Evolutionary conservation across 2,797 vertebrate species (phyloP), one percentile per base, ranked within the genome.

Genomic region (Heliangelus exortis): DNA sequence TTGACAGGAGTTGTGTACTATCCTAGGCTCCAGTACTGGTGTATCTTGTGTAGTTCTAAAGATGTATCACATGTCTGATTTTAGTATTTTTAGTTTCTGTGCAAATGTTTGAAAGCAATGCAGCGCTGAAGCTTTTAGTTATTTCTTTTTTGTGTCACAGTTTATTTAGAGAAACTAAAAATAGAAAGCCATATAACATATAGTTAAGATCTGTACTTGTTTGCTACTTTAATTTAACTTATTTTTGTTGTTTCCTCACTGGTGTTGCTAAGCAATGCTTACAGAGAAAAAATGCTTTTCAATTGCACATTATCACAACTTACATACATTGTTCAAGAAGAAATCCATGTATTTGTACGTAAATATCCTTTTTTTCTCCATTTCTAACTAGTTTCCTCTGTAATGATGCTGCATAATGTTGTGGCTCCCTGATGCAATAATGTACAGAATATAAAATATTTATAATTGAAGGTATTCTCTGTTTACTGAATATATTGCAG

Each of bases 391-490:
- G 96, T 97, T 98, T 98, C 96, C 96, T 98, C 97, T 97, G 95
- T 97, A 98, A 97, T 48, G 47, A 98, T 96, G 97, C 98, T 98
- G 97, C 98, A 98, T 97, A 97, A 94, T 54, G 71, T 96, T 98
- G 98, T 98, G 98, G 98, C 97, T 98, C 97, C 96, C 94, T 97
- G 97, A 98, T 98, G 99, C 99, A 99, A 99, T 99, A 99, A 99
- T 99, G 98, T 99, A 98, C 98, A 98, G 98, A 97, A 98, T 94
- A 97, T 98, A 95, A 97, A 96, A 97, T 98, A 98, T 98, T 98
- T 98, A 97, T 98, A 98, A 97, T 87, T 96, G 94, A 98, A 95
- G 86, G 72, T 98, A 97, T 97, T 98, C 97, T 98, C 97, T 98
- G 97, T 98, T 98, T 95, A 97, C 94, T 95, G 94, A 97, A 87